phyloP scores from a whole-genome alignment of 2,113 vertebrate genomes.

The Dipodomys spectabilis region DNA sequence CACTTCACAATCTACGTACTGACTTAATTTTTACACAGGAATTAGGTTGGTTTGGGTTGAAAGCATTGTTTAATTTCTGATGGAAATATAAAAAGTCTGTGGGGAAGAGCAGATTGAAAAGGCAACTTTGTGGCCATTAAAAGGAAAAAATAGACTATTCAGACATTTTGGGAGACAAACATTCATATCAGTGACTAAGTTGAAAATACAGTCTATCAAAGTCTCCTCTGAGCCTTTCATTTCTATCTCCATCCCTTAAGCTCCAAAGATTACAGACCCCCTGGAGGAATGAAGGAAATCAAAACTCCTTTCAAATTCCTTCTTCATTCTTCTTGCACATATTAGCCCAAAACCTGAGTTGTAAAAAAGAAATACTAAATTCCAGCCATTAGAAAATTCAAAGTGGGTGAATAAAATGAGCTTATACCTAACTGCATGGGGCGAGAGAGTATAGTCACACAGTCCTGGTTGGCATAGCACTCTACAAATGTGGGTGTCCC shows the following conservation, averaged over 20 bases:
- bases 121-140: background rate
- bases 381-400: background rate
- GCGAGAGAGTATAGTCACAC: background rate
- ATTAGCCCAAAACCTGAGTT: background rate
- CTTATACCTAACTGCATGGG: background rate
- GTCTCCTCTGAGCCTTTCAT: background rate
- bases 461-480: background rate
- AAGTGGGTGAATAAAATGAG: background rate
- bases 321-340: background rate
- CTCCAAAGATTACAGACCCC: background rate
- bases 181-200: background rate
- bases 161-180: background rate
- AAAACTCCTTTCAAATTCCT: background rate
- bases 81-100: background rate
- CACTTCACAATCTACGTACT: constrained; percentile 17
- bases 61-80: constrained; percentile 37
- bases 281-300: background rate
- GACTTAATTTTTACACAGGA: constrained; percentile 43
- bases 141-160: background rate
- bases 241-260: background rate
- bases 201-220: background rate
- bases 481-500: background rate
- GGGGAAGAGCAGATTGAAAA: constrained; percentile 2
- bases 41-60: background rate
- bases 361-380: background rate